Evolutionary conservation across 2,797 vertebrate species (phyloP).

Genomic region (Lacerta bilineata): DNA sequence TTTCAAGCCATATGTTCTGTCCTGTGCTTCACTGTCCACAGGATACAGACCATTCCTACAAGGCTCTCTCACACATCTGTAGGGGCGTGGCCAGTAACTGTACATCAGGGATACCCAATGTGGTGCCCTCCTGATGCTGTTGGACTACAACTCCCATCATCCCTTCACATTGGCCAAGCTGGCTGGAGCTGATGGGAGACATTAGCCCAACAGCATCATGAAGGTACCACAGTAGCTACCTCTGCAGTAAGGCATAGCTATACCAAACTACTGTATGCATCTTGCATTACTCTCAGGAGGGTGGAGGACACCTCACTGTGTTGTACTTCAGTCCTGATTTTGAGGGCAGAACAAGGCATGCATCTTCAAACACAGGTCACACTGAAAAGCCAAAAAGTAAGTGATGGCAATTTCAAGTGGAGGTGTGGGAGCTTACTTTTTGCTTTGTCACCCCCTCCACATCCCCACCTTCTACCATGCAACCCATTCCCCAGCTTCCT

Average conservation of each 20-base stretch:
- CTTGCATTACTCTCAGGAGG: background rate
- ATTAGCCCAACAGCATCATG: background rate
- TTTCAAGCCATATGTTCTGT: conserved; percentile 13
- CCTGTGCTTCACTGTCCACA: conserved; percentile 28
- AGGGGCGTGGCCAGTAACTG: background rate
- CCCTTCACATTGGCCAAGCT: no score
- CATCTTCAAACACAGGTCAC: background rate
- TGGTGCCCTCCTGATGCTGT: no score
- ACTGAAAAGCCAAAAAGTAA: background rate
- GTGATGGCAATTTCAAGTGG: background rate
- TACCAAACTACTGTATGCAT: background rate
- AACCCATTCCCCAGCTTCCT: background rate
- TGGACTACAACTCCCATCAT: no score
- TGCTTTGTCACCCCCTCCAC: background rate
- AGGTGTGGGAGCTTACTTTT: background rate
- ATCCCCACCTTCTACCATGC: background rate
- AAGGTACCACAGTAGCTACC: background rate
- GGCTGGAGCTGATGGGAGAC: no score
- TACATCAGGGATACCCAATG: background rate
- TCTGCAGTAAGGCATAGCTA: background rate
- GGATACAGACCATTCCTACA: conserved; percentile 1
- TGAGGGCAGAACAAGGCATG: background rate
- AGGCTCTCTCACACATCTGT: background rate
- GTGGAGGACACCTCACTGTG: background rate
- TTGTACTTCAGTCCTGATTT: background rate